phyloP scores from a whole-genome alignment of 1,140 invertebrate genomes.

The Drosophila setifemur region DNA sequence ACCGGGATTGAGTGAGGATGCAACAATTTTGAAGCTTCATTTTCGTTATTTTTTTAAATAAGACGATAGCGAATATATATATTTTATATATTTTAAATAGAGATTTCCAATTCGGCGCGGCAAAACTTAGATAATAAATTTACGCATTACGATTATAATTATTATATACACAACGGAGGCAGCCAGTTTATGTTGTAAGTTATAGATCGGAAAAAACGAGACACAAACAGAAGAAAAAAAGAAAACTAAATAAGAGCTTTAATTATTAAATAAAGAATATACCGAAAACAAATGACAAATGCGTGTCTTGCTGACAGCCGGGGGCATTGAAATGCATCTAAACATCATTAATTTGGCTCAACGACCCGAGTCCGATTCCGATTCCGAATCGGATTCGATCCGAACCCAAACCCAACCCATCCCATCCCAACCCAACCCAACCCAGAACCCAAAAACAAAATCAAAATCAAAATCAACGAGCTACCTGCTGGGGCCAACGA shows the following conservation, averaged over 20 bases:
- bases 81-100: conserved; percentile 73
- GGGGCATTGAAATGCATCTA: conserved; percentile 48
- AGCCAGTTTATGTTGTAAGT: conserved; percentile 67
- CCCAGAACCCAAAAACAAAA: neutral
- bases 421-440: conserved; percentile 21
- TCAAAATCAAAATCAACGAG: neutral
- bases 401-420: conserved; percentile 19
- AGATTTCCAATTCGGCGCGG: conserved; percentile 44
- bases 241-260: conserved; percentile 79
- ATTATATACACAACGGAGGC: conserved; percentile 43
- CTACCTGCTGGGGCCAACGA: conserved; percentile 53
- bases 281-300: conserved; percentile 58
- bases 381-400: conserved; percentile 21
- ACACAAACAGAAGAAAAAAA: conserved; percentile 24
- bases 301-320: conserved; percentile 50
- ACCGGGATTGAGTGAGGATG: conserved; percentile 44
- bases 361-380: conserved; percentile 39
- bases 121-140: conserved; percentile 34
- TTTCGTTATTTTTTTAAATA: conserved; percentile 33
- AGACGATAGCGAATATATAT: conserved; percentile 32
- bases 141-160: conserved; percentile 49
- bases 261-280: conserved; percentile 80
- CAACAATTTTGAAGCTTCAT: conserved; percentile 47
- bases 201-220: conserved; percentile 33
- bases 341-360: conserved; percentile 65